A percentile compares a stretch with the other conserved stretches of the same genome.
These are phyloP conservation scores for Drosophila persimilis DNA, from an alignment of 1,140 invertebrate species.

Conservation along the genomic window DNA sequence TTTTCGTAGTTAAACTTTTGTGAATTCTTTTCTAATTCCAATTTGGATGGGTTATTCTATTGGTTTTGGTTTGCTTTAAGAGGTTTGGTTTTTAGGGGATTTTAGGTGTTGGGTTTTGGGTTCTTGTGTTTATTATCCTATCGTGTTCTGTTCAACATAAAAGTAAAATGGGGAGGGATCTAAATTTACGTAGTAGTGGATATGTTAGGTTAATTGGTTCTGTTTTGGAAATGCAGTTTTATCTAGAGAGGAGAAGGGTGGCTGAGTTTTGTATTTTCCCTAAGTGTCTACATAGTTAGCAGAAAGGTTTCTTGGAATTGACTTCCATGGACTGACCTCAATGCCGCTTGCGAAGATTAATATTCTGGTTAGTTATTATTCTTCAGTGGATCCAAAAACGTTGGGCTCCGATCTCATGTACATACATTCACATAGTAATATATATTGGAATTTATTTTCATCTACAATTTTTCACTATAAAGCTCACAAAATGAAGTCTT, in stretches of 20 bases:
- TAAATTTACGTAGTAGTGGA: constrained; percentile 57
- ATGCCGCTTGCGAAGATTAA: constrained; percentile 37
- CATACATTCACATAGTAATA: too few species aligned
- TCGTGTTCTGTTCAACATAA: constrained; percentile 25
- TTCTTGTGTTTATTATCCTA: constrained; percentile 19
- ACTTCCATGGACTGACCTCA: constrained; percentile 51
- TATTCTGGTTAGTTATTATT: constrained; percentile 33
- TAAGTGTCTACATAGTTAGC: constrained; percentile 43
- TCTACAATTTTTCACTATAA: constrained; percentile 31
- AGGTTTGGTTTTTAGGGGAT: constrained; percentile 21
- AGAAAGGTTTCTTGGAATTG: constrained; percentile 49
- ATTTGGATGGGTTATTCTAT: constrained; percentile 81
- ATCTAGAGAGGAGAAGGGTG: constrained; percentile 35
- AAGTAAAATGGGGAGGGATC: constrained; percentile 11
- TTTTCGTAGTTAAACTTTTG: constrained; percentile 31
- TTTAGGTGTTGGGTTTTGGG: constrained; percentile 22
- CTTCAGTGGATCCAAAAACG: constrained; percentile 50
- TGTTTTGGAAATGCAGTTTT: constrained; percentile 59
- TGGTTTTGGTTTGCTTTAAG: constrained; percentile 62
- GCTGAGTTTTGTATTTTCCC: constrained; percentile 18
- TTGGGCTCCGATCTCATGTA: constrained; percentile 41
- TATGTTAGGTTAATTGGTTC: constrained; percentile 71
- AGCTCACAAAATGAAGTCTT: constrained; percentile 62
- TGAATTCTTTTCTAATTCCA: constrained; percentile 70
- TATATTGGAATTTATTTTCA: constrained; percentile 11